Conservation (phyloP, 2,888 invertebrate genomes). For the Pegoplata infirma region DNA sequence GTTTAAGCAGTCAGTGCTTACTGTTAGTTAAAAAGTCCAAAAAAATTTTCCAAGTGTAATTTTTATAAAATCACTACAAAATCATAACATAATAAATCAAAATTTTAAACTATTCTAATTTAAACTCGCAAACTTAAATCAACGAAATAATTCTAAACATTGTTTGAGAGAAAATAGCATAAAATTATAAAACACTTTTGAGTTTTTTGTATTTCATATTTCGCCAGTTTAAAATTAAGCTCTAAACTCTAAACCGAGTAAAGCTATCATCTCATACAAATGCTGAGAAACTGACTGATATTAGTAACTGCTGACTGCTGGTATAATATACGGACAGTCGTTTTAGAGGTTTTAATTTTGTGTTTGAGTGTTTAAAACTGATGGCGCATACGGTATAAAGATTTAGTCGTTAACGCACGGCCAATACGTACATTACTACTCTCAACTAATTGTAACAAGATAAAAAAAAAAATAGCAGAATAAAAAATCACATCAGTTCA, state of each 20-base stretch:
- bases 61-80: neutral
- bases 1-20: too few relatives aligned
- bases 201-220: neutral
- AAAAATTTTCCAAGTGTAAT: neutral
- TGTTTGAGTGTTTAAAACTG: constrained; percentile 73
- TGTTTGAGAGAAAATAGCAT: neutral
- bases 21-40: too few relatives aligned
- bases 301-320: constrained; percentile 7
- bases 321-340: neutral
- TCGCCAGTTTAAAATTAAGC: constrained; percentile 1
- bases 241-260: constrained; percentile 16
- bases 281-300: constrained; percentile 34
- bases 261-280: constrained; percentile 15
- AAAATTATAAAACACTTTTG: neutral
- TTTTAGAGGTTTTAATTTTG: neutral
- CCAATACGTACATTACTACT: constrained; percentile 74
- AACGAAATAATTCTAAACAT: neutral
- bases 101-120: neutral
- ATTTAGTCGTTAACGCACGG: constrained; percentile 78
- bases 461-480: too few relatives aligned
- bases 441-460: too few relatives aligned
- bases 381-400: constrained; percentile 72
- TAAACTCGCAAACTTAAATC: neutral
- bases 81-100: neutral
- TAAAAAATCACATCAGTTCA: neutral